Conservation (phyloP, 2,888 invertebrate genomes). For the Ligdia adustata region DNA sequence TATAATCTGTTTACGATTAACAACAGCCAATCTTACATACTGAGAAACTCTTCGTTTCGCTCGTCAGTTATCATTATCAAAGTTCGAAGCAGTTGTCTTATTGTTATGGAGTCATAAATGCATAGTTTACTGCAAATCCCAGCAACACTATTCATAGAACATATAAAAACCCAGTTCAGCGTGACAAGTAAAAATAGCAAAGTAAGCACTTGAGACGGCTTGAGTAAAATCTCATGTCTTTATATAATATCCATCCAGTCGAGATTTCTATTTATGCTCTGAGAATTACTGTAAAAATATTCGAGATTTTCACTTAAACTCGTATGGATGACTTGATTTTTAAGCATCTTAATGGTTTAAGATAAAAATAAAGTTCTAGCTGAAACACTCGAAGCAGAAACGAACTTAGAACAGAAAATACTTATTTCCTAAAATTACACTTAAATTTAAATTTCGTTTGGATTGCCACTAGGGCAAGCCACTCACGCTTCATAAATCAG, state of each 20-base stretch:
- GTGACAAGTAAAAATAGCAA: constrained; percentile 27
- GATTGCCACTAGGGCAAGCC: too few relatives aligned
- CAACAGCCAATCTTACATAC: too few relatives aligned
- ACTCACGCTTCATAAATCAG: too few relatives aligned
- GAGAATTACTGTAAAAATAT: neutral
- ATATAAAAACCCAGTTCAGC: neutral
- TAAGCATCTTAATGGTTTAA: neutral
- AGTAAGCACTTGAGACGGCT: constrained; percentile 24
- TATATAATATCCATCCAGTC: constrained; percentile 7
- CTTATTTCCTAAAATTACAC: too few relatives aligned
- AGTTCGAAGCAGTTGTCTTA: too few relatives aligned
- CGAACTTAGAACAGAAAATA: neutral
- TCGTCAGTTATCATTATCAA: too few relatives aligned
- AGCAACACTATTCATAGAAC: too few relatives aligned
- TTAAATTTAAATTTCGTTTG: too few relatives aligned
- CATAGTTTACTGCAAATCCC: too few relatives aligned
- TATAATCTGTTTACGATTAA: too few relatives aligned
- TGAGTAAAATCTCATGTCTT: constrained; percentile 18
- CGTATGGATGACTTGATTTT: neutral
- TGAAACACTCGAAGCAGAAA: neutral
- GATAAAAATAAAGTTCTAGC: neutral
- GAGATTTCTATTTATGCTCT: constrained; percentile 3
- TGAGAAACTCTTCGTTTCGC: too few relatives aligned
- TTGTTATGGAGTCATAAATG: too few relatives aligned
- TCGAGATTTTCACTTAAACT: neutral